Evolutionary conservation across 2,113 vertebrate genomes (phyloP).

Genomic region (Aythya baeri): DNA sequence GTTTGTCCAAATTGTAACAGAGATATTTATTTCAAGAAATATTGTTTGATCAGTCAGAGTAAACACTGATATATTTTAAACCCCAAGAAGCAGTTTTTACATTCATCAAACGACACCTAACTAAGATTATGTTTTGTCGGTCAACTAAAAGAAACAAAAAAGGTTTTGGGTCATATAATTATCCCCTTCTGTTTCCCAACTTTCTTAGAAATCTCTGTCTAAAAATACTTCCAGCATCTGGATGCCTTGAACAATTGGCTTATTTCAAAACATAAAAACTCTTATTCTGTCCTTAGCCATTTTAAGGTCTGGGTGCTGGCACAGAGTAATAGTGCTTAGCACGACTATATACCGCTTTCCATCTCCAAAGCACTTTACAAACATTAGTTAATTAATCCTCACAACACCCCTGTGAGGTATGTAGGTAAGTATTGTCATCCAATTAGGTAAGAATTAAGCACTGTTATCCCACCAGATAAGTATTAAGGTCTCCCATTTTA

Average conservation of each 20-base stretch:
- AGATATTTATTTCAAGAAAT: conserved; percentile 38
- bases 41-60: conserved; percentile 41
- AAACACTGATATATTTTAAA: conserved; percentile 19
- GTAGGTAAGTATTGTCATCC: conserved; percentile 78
- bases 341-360: conserved; percentile 49
- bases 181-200: conserved; percentile 39
- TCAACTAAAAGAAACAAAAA: conserved; percentile 18
- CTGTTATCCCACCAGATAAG: conserved; percentile 73
- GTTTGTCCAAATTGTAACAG: conserved; percentile 39
- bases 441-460: conserved; percentile 72
- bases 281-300: conserved; percentile 28
- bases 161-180: conserved; percentile 32
- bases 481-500: conserved; percentile 74
- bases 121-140: background rate
- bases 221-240: conserved; percentile 35
- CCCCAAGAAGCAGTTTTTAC: background rate
- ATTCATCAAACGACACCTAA: conserved; percentile 37
- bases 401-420: conserved; percentile 75
- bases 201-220: conserved; percentile 56
- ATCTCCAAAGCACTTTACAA: conserved; percentile 71
- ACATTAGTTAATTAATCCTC: conserved; percentile 76
- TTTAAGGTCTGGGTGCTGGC: conserved; percentile 14
- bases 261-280: conserved; percentile 47
- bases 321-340: conserved; percentile 27
- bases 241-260: conserved; percentile 39